These are phyloP conservation scores for Calliopum simillimum DNA, from an alignment of 2,888 invertebrate species.

Conservation along the genomic window DNA sequence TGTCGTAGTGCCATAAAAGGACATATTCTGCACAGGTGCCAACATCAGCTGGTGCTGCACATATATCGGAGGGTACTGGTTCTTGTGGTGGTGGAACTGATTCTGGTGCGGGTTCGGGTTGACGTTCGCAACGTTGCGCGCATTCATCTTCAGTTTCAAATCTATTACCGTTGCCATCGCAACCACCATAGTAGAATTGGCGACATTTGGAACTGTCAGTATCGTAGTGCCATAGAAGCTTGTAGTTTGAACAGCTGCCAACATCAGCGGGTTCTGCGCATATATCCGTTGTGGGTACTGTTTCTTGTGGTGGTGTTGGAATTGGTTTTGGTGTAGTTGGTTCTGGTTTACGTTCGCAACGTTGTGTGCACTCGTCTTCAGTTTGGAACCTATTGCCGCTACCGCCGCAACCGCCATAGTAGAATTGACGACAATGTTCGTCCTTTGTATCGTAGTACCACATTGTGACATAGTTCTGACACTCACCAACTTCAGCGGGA, in stretches of 20 bases:
- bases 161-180: slow-evolving; percentile 91
- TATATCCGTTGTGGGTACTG: too few species aligned
- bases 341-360: slow-evolving; percentile 72
- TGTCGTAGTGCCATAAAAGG: slow-evolving; percentile 88
- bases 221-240: slow-evolving; percentile 86
- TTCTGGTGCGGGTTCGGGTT: slow-evolving; percentile 63
- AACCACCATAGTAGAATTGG: slow-evolving; percentile 90
- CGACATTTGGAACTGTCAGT: slow-evolving; percentile 75
- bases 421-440: slow-evolving; percentile 81
- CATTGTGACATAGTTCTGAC: slow-evolving; percentile 77
- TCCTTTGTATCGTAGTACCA: slow-evolving; percentile 88
- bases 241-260: slow-evolving; percentile 83
- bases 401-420: slow-evolving; percentile 92
- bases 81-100: slow-evolving; percentile 29
- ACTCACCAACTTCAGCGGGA: slow-evolving; percentile 82
- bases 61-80: slow-evolving; percentile 59
- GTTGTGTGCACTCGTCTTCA: slow-evolving; percentile 74
- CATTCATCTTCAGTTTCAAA: slow-evolving; percentile 79
- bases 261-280: slow-evolving; percentile 80
- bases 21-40: slow-evolving; percentile 74
- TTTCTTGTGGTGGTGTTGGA: too few species aligned
- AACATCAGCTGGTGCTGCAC: slow-evolving; percentile 69
- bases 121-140: slow-evolving; percentile 73
- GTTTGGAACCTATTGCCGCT: slow-evolving; percentile 87
- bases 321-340: slow-evolving; percentile 53